These are phyloP conservation scores for Seriola quinqueradiata DNA, from an alignment of 2,113 vertebrate genomes.

Conservation along the genomic window DNA sequence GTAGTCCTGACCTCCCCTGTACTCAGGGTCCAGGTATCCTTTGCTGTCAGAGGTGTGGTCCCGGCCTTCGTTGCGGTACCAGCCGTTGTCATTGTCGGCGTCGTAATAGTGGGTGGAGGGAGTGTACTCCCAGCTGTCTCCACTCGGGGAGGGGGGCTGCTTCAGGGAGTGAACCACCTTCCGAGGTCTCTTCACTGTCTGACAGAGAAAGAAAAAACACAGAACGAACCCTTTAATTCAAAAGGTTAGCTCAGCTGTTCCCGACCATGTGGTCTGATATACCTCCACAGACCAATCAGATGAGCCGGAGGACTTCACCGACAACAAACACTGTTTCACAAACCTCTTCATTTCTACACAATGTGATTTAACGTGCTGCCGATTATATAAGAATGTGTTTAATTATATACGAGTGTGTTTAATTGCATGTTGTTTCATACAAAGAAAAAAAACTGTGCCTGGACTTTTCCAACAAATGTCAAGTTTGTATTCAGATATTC, in stretches of 20 bases:
- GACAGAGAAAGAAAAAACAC: constrained; percentile 8
- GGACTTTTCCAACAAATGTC: too few relatives aligned
- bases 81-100: constrained; percentile 86
- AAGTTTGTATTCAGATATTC: too few relatives aligned
- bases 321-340: too few relatives aligned
- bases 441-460: too few relatives aligned
- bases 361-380: too few relatives aligned
- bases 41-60: constrained; percentile 78
- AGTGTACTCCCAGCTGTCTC: constrained; percentile 85
- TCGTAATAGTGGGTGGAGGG: constrained; percentile 86
- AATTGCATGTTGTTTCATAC: too few relatives aligned
- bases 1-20: constrained; percentile 78
- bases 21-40: constrained; percentile 80
- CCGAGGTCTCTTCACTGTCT: constrained; percentile 94
- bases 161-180: constrained; percentile 84
- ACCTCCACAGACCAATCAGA: too few relatives aligned
- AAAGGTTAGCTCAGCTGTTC: neutral
- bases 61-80: constrained; percentile 83
- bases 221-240: neutral
- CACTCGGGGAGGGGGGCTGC: constrained; percentile 83
- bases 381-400: too few relatives aligned
- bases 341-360: too few relatives aligned
- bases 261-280: too few relatives aligned
- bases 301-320: too few relatives aligned
- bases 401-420: too few relatives aligned